Conservation (phyloP, 2,888 invertebrate species). For the Phengaris alcon region DNA sequence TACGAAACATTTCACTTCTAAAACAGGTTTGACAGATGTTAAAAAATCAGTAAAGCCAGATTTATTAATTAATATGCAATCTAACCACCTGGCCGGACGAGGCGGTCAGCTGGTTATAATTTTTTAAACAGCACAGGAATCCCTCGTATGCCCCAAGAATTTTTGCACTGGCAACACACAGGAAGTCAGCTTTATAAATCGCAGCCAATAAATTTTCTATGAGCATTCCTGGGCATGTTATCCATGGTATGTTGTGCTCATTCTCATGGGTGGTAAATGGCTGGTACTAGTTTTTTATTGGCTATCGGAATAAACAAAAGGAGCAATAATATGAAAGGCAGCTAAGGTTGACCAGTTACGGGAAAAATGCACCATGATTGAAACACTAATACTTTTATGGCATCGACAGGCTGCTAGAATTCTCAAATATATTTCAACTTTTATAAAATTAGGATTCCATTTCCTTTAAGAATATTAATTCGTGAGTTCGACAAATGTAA, state of each 20-base stretch:
- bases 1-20: not conserved
- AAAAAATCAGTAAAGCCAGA: slow-evolving; percentile 25
- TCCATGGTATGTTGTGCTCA: slow-evolving; percentile 24
- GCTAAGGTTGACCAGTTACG: not conserved
- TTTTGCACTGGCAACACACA: slow-evolving; percentile 24
- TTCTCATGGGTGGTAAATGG: slow-evolving; percentile 14
- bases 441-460: too few species aligned
- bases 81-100: slow-evolving; percentile 40
- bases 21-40: slow-evolving; percentile 28
- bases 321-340: not conserved
- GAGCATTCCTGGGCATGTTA: slow-evolving; percentile 16
- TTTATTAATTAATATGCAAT: slow-evolving; percentile 21
- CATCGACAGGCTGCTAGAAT: not conserved
- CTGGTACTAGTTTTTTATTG: not conserved
- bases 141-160: slow-evolving; percentile 14
- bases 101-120: slow-evolving; percentile 40
- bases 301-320: slow-evolving; percentile 8
- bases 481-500: not conserved
- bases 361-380: not conserved
- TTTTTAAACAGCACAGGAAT: slow-evolving; percentile 31
- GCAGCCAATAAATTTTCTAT: slow-evolving; percentile 25
- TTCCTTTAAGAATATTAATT: not conserved
- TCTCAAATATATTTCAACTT: too few species aligned
- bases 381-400: slow-evolving; percentile 1
- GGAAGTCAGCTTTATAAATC: slow-evolving; percentile 23